Percentiles rank a stretch among this genome's conserved stretches.
Evolutionary conservation across 2,797 vertebrate genomes (phyloP).

Genomic region (Xenopus petersii): DNA sequence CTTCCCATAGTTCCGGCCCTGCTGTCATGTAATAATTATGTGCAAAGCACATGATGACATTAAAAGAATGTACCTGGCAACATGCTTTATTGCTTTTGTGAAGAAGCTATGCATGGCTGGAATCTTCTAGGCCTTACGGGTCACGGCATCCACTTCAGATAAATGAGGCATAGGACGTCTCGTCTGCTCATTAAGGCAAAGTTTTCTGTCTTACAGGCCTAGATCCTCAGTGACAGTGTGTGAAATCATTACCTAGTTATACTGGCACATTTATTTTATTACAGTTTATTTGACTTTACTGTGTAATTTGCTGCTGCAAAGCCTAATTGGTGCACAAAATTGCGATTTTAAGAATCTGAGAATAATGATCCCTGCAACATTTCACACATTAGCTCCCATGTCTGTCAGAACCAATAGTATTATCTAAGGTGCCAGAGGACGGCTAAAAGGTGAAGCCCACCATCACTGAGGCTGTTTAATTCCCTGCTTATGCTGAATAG

Average conservation of each 20-base stretch:
- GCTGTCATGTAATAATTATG: too few species aligned
- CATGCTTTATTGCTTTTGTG: too few species aligned
- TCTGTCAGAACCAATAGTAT: not conserved
- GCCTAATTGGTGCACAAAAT: slow-evolving; percentile 16
- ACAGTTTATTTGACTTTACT: slow-evolving; percentile 10
- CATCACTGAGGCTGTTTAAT: not conserved
- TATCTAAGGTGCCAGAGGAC: slow-evolving; percentile 4
- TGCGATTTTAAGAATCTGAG: not conserved
- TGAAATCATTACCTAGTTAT: slow-evolving; percentile 31
- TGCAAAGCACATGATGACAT: too few species aligned
- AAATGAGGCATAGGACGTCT: not conserved
- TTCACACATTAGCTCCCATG: not conserved
- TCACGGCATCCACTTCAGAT: not conserved
- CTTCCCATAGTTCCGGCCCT: too few species aligned
- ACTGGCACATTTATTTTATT: slow-evolving; percentile 30
- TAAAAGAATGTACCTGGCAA: too few species aligned
- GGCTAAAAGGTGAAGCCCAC: not conserved
- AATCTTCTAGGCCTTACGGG: not conserved
- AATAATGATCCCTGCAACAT: slow-evolving; percentile 20
- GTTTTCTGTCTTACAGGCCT: not conserved
- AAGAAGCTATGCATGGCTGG: not conserved
- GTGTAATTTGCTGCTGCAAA: slow-evolving; percentile 5
- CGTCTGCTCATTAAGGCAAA: slow-evolving; percentile 34
- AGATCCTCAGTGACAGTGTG: slow-evolving; percentile 15
- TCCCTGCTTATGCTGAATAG: too few species aligned